Conservation (phyloP, 2,888 invertebrate species). For the Nomada fabriciana region DNA sequence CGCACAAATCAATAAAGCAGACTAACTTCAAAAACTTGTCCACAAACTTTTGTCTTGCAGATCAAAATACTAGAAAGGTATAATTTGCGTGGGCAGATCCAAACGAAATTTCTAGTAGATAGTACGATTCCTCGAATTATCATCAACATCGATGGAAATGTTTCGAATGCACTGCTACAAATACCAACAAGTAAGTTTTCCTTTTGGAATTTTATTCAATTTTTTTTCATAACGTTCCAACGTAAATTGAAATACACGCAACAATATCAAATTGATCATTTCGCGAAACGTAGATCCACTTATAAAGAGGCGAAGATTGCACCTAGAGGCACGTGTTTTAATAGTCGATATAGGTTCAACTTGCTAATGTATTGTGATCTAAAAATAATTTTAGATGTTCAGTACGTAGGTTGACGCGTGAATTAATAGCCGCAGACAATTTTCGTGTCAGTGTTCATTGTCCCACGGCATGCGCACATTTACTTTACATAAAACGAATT, state of each 20-base stretch:
- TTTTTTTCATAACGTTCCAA: neutral
- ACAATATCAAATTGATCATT: neutral
- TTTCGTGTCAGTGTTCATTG: slow-evolving; percentile 20
- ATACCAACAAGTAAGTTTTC: slow-evolving; percentile 70
- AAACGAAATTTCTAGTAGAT: slow-evolving; percentile 45
- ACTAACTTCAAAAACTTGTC: neutral
- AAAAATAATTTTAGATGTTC: slow-evolving; percentile 47
- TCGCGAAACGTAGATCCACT: neutral
- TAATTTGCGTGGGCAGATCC: slow-evolving; percentile 35
- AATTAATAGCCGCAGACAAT: slow-evolving; percentile 32
- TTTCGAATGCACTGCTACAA: slow-evolving; percentile 58
- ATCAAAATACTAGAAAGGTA: slow-evolving; percentile 26
- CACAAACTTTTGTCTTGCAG: slow-evolving; percentile 4
- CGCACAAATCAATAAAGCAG: neutral
- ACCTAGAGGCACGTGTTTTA: slow-evolving; percentile 16
- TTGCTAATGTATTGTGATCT: slow-evolving; percentile 28
- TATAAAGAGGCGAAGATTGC: neutral
- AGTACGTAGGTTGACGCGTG: neutral
- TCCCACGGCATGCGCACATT: slow-evolving; percentile 7
- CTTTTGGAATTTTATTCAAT: neutral
- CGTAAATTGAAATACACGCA: neutral
- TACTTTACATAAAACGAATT: neutral
- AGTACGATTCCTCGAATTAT: slow-evolving; percentile 22
- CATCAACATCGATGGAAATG: slow-evolving; percentile 53
- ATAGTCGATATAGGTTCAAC: neutral